These are phyloP conservation scores for Plutomurus gul DNA, from an alignment of 1,140 invertebrate species.

Conservation along the genomic window DNA sequence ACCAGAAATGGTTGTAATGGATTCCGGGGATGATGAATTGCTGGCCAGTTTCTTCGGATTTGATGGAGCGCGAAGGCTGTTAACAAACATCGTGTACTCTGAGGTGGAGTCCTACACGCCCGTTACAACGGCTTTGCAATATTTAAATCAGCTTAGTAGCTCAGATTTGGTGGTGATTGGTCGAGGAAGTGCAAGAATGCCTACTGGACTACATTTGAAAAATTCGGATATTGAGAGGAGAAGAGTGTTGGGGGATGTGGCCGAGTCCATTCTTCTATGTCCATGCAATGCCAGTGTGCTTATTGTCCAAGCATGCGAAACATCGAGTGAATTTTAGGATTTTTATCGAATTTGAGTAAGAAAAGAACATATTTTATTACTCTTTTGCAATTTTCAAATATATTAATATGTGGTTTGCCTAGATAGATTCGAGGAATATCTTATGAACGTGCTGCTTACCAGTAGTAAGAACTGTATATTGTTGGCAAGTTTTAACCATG, in stretches of 20 bases:
- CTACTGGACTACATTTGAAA: neutral
- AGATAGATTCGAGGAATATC: too few relatives aligned
- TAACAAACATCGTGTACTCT: neutral
- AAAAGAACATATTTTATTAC: too few relatives aligned
- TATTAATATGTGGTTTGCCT: too few relatives aligned
- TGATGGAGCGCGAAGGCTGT: neutral
- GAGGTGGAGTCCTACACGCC: slow-evolving; percentile 29
- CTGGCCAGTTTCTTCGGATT: neutral
- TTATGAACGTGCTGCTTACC: too few relatives aligned
- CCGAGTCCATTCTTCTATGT: slow-evolving; percentile 32
- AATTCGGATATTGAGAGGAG: slow-evolving; percentile 24
- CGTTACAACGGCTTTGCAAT: neutral
- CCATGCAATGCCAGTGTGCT: slow-evolving; percentile 33
- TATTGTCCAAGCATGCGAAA: slow-evolving; percentile 36
- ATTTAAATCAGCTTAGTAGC: neutral
- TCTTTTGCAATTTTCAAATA: too few relatives aligned
- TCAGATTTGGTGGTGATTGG: slow-evolving; percentile 40
- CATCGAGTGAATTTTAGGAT: too few relatives aligned
- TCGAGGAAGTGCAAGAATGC: neutral
- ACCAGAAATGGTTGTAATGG: neutral
- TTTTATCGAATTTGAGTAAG: too few relatives aligned
- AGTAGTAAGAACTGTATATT: too few relatives aligned
- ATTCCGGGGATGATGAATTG: slow-evolving; percentile 5
- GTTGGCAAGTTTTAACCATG: too few relatives aligned
- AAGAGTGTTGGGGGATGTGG: slow-evolving; percentile 30